phyloP scores from a whole-genome alignment of 2,888 invertebrate species.

The Melanostoma mellinum region DNA sequence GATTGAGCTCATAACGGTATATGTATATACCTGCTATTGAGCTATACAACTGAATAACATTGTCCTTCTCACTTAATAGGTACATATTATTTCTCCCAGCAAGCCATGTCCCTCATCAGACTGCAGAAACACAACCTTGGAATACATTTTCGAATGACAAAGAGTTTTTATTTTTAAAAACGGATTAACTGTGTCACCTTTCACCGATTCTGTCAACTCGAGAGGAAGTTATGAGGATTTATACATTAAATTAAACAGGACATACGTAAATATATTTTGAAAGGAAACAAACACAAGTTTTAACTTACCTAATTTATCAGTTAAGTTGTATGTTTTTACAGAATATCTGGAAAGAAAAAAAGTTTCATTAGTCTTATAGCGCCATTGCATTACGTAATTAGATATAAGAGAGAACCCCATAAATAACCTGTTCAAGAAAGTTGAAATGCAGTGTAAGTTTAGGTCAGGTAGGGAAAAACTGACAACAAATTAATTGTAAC shows the following conservation, averaged over 20 bases:
- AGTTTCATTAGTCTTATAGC: neutral
- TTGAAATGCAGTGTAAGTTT: no score
- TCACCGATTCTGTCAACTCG: no score
- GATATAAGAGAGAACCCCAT: no score
- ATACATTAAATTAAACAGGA: neutral
- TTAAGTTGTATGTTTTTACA: conserved; percentile 13
- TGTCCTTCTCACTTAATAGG: conserved; percentile 31
- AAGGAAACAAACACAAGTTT: neutral
- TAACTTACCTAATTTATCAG: conserved; percentile 61
- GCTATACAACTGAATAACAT: neutral
- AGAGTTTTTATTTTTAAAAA: conserved; percentile 15
- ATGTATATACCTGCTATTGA: conserved; percentile 21
- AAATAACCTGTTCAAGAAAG: no score
- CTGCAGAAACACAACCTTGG: conserved; percentile 45
- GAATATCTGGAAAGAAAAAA: conserved; percentile 52
- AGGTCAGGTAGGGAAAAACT: no score
- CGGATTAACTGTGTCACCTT: neutral
- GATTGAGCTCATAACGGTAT: conserved; percentile 61
- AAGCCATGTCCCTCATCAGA: conserved; percentile 10
- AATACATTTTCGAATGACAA: conserved; percentile 32
- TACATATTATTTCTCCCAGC: conserved; percentile 6
- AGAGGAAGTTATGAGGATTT: neutral
- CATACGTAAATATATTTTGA: neutral
- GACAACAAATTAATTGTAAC: no score
- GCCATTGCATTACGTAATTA: no score